A percentile compares a stretch with the other conserved stretches of the same genome.
Evolutionary conservation across 2,888 invertebrate genomes (phyloP).

Genomic region (Dioctria rufipes): DNA sequence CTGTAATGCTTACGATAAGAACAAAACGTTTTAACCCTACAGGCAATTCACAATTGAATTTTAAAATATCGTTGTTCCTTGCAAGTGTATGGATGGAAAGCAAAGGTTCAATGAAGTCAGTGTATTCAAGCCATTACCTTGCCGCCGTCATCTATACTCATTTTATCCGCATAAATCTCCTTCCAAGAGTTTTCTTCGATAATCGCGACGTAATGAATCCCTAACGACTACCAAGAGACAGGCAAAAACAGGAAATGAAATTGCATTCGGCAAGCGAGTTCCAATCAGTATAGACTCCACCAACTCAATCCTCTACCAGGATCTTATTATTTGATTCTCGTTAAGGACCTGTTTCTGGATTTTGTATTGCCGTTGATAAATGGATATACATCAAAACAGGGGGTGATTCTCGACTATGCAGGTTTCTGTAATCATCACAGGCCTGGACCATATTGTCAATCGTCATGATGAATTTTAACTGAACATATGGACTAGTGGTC

Average conservation of each 20-base stretch:
- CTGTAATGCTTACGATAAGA: slow-evolving; percentile 58
- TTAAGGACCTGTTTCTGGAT: slow-evolving; percentile 41
- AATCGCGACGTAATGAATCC: slow-evolving; percentile 56
- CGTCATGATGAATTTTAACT: slow-evolving; percentile 61
- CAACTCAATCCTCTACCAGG: not conserved
- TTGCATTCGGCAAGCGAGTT: slow-evolving; percentile 55
- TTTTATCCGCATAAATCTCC: not conserved
- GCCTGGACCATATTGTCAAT: slow-evolving; percentile 62
- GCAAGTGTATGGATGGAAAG: slow-evolving; percentile 23
- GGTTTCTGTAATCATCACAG: slow-evolving; percentile 51
- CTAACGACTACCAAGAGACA: slow-evolving; percentile 47
- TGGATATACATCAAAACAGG: slow-evolving; percentile 29
- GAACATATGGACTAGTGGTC: slow-evolving; percentile 65
- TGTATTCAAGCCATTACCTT: slow-evolving; percentile 22
- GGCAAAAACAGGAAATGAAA: slow-evolving; percentile 56
- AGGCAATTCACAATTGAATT: slow-evolving; percentile 56
- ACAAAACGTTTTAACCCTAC: slow-evolving; percentile 50
- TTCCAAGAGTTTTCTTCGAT: slow-evolving; percentile 34
- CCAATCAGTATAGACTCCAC: slow-evolving; percentile 50
- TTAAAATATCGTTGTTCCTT: slow-evolving; percentile 52
- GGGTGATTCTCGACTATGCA: slow-evolving; percentile 50
- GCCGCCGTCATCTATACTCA: not conserved
- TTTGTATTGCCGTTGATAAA: slow-evolving; percentile 9
- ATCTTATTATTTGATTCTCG: slow-evolving; percentile 43
- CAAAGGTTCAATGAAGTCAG: too few species aligned